Evolutionary conservation across 2,797 vertebrate genomes (phyloP).

Genomic region (Myotis vivesi): DNA sequence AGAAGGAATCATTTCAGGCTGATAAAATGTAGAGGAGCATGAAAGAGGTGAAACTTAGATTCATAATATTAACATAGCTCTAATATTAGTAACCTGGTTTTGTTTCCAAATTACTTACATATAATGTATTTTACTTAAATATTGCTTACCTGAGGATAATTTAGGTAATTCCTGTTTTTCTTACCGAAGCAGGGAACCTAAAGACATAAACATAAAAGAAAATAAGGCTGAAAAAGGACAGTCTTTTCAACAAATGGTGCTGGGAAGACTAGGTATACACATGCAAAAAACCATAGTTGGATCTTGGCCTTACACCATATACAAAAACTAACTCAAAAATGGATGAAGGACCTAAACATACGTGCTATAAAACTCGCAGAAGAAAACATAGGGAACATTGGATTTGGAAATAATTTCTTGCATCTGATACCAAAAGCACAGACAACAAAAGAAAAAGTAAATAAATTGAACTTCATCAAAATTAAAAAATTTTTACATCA

Average conservation of each 20-base stretch:
- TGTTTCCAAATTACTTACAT: background rate
- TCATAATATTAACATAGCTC: background rate
- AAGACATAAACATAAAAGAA: background rate
- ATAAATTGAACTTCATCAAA: background rate
- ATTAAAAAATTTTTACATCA: background rate
- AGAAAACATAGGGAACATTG: background rate
- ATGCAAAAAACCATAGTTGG: background rate
- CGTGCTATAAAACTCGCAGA: background rate
- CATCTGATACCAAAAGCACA: background rate
- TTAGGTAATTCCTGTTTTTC: background rate
- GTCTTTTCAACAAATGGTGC: background rate
- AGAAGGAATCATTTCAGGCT: background rate
- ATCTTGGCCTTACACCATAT: background rate
- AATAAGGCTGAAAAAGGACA: background rate
- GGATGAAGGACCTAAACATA: background rate
- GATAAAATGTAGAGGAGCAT: background rate
- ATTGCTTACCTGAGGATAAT: background rate
- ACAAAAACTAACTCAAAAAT: constrained; percentile 7
- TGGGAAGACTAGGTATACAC: background rate
- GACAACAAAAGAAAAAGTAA: background rate
- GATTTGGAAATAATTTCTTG: background rate
- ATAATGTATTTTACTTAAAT: background rate
- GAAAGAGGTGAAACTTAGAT: background rate
- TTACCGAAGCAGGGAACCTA: background rate
- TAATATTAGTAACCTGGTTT: background rate